These are phyloP conservation scores for Philotrypesis tridentata DNA, from an alignment of 1,140 invertebrate genomes.

Conservation along the genomic window DNA sequence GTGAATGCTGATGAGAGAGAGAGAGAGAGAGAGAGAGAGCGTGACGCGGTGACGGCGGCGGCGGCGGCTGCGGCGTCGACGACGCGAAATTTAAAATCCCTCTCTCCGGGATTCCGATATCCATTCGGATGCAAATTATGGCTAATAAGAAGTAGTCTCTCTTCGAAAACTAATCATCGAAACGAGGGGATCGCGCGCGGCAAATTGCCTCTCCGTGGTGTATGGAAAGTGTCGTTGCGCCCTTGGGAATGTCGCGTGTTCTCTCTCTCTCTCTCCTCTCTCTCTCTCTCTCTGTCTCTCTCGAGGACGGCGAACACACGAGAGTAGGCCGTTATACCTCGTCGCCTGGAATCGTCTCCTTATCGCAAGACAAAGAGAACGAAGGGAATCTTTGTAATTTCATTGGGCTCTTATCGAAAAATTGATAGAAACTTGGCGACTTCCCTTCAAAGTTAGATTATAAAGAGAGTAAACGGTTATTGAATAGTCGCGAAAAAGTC, in stretches of 20 bases:
- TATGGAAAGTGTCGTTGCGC: neutral
- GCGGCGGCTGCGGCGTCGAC: neutral
- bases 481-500: conserved; percentile 5
- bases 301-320: too few species aligned
- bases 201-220: neutral
- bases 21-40: too few species aligned
- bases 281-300: too few species aligned
- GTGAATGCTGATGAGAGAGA: conserved; percentile 4
- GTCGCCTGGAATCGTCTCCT: neutral
- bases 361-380: neutral
- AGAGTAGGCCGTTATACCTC: neutral
- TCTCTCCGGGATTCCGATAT: neutral
- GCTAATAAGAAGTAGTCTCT: conserved; percentile 15
- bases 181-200: neutral
- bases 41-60: too few species aligned
- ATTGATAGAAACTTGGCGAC: neutral
- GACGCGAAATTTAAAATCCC: conserved; percentile 1
- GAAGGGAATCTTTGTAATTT: neutral
- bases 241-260: neutral
- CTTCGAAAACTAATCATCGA: conserved; percentile 3
- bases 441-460: neutral
- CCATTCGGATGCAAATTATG: conserved; percentile 31
- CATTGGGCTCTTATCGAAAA: neutral
- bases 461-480: neutral
- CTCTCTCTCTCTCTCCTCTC: too few species aligned